These are phyloP conservation scores for Anastatus disparis DNA, from an alignment of 1,140 invertebrate genomes.

Conservation along the genomic window DNA sequence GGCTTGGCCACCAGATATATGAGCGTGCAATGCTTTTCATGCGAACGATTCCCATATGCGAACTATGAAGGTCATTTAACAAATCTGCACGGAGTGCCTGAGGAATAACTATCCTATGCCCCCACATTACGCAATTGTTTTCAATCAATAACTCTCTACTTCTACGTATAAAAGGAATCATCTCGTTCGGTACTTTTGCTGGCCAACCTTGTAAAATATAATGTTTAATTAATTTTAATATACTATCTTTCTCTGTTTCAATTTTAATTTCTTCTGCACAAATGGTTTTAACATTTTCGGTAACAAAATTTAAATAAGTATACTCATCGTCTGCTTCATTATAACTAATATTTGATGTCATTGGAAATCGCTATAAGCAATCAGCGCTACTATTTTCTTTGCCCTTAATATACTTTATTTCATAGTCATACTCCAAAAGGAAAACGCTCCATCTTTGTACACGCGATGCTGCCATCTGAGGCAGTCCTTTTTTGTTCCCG, in stretches of 20 bases:
- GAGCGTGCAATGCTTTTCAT: conserved; percentile 49
- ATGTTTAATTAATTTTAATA: too few relatives aligned
- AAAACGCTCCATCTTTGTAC: conserved; percentile 25
- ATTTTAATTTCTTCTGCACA: background rate
- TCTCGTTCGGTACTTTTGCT: background rate
- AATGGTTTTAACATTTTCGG: background rate
- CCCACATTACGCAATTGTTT: conserved; percentile 48
- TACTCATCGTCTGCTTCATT: background rate
- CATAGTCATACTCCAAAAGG: conserved; percentile 14
- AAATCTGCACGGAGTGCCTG: conserved; percentile 18
- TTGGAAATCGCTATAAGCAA: conserved; percentile 20
- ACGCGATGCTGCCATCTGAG: conserved; percentile 32
- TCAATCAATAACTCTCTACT: conserved; percentile 34
- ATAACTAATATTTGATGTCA: too few relatives aligned
- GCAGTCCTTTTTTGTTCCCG: conserved; percentile 42
- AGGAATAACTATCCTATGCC: conserved; percentile 49
- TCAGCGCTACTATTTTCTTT: conserved; percentile 2
- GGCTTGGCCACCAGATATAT: too few relatives aligned
- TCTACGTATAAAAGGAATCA: background rate
- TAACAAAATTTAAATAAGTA: background rate
- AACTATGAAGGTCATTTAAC: too few relatives aligned
- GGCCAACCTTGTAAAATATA: background rate
- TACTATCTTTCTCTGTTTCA: background rate
- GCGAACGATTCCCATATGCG: conserved; percentile 49
- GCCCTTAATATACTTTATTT: conserved; percentile 4